Conservation (phyloP, 2,797 vertebrate genomes). For the Xenops minutus region DNA sequence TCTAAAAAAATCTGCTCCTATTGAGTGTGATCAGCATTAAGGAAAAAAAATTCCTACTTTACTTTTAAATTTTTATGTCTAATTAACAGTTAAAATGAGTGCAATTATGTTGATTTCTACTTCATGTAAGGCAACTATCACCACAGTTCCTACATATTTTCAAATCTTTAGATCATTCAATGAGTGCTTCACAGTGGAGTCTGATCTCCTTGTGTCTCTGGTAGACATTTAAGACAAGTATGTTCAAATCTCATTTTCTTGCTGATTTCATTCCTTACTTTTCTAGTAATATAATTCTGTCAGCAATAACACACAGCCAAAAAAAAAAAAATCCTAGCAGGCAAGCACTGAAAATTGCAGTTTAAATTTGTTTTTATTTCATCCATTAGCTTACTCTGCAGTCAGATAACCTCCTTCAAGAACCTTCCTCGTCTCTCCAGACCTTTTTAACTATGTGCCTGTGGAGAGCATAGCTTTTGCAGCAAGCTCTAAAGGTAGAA, state of each 20-base stretch:
- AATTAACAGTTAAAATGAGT: not conserved
- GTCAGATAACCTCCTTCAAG: not conserved
- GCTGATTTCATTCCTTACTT: not conserved
- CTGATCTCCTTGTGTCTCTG: not conserved
- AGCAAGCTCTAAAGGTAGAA: not conserved
- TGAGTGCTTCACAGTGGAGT: not conserved
- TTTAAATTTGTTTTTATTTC: not conserved
- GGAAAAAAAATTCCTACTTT: not conserved
- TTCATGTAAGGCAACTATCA: not conserved
- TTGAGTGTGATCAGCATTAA: not conserved
- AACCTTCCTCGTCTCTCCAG: not conserved
- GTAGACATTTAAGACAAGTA: not conserved
- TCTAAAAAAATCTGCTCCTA: not conserved
- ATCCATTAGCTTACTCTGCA: not conserved
- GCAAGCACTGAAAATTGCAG: not conserved
- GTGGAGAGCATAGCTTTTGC: not conserved
- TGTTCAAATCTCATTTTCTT: not conserved
- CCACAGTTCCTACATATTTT: not conserved
- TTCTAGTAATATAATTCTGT: not conserved
- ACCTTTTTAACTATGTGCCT: not conserved
- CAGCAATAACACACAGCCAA: not conserved
- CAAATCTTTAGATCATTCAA: not conserved
- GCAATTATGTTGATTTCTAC: not conserved
- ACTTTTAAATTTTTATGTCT: not conserved
- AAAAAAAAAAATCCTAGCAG: not conserved